Conservation (phyloP, 2,113 vertebrate species). For the Clupea harengus region DNA sequence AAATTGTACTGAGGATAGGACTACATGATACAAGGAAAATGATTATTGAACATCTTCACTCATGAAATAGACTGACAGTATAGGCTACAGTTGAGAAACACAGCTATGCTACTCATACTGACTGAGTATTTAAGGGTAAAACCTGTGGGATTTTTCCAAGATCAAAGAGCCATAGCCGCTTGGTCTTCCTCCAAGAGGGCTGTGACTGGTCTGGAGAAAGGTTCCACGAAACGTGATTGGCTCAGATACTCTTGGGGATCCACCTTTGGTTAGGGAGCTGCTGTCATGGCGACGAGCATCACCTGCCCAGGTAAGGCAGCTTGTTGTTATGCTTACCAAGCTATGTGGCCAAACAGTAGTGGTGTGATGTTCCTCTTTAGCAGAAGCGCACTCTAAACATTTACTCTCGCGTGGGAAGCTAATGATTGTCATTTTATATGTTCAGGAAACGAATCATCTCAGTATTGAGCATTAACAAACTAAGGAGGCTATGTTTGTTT, state of each 20-base stretch:
- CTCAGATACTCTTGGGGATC: neutral
- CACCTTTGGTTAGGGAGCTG: slow-evolving; percentile 16
- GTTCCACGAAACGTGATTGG: neutral
- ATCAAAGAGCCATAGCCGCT: neutral
- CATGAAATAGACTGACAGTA: too few relatives aligned
- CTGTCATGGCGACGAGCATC: slow-evolving; percentile 66
- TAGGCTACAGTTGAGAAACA: too few relatives aligned
- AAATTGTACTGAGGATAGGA: neutral
- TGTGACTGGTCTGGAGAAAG: neutral
- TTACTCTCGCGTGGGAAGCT: neutral
- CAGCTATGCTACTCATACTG: too few relatives aligned
- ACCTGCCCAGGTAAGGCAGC: slow-evolving; percentile 45
- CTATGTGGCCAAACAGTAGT: slow-evolving; percentile 31
- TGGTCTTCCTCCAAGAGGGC: neutral
- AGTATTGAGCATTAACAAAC: neutral
- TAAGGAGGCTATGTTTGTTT: neutral
- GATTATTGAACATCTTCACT: neutral
- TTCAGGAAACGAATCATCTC: neutral
- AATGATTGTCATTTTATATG: neutral
- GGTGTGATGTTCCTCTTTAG: neutral
- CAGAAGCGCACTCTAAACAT: neutral
- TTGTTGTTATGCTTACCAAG: slow-evolving; percentile 47
- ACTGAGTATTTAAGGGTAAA: too few relatives aligned
- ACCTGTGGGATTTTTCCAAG: neutral
- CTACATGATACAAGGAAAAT: neutral